Percentiles rank a stretch among this genome's conserved stretches.
phyloP scores from a whole-genome alignment of 2,888 invertebrate species.

The Adelphocoris suturalis region DNA sequence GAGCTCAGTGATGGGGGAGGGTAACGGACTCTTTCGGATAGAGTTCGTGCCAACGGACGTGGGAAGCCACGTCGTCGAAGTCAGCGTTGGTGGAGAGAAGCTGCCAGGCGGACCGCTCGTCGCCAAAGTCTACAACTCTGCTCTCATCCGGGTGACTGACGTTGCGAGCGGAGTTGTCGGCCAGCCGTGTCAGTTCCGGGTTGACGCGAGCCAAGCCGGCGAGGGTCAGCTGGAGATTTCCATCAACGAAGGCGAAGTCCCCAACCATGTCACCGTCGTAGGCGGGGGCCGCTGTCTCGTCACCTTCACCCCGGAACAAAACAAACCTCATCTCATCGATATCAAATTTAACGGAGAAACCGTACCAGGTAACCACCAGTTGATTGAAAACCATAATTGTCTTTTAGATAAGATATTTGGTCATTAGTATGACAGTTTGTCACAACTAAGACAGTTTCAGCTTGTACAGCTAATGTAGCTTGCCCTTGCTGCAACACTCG shows the following conservation, averaged over 20 bases:
- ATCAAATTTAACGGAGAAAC: slow-evolving; percentile 98
- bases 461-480: no score
- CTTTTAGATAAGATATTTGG: no score
- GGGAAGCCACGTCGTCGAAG: slow-evolving; percentile 96
- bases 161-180: slow-evolving; percentile 96
- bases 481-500: no score
- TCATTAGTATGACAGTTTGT: no score
- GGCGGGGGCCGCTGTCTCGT: slow-evolving; percentile 96
- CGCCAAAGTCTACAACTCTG: slow-evolving; percentile 96
- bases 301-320: slow-evolving; percentile 94
- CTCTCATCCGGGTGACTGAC: slow-evolving; percentile 95
- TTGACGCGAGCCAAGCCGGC: slow-evolving; percentile 88
- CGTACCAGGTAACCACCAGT: slow-evolving; percentile 83
- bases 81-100: slow-evolving; percentile 93
- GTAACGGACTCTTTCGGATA: slow-evolving; percentile 90
- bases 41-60: slow-evolving; percentile 96
- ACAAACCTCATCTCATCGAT: slow-evolving; percentile 94
- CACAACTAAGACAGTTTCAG: no score
- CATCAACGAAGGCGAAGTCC: slow-evolving; percentile 99
- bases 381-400: no score
- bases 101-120: slow-evolving; percentile 93
- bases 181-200: slow-evolving; percentile 97
- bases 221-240: slow-evolving; percentile 99
- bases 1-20: slow-evolving; percentile 89
- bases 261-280: slow-evolving; percentile 97